Evolutionary conservation across 2,797 vertebrate species (phyloP).

Genomic region (Lepilemur septentrionalis): DNA sequence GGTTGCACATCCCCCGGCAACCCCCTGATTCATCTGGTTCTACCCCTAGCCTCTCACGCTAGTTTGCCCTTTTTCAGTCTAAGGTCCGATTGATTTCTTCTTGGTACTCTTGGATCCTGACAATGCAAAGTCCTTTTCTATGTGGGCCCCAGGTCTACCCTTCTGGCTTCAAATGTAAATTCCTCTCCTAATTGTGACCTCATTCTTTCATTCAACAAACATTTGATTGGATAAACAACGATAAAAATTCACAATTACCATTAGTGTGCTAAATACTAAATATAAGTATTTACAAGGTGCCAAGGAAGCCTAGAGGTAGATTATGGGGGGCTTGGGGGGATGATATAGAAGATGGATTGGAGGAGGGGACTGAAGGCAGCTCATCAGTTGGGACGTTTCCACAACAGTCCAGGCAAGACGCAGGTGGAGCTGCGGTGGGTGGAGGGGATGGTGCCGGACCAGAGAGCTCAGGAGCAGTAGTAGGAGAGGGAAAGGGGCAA

Average conservation of each 20-base stretch:
- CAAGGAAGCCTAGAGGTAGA: background rate
- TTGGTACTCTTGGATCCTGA: background rate
- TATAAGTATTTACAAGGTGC: background rate
- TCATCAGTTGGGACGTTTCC: background rate
- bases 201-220: background rate
- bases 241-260: background rate
- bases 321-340: background rate
- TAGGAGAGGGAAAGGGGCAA: background rate
- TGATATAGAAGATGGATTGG: background rate
- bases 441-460: background rate
- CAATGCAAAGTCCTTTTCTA: background rate
- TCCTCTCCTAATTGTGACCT: background rate
- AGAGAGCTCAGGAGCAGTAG: background rate
- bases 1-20: background rate
- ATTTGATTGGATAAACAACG: background rate
- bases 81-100: background rate
- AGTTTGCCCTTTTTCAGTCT: background rate
- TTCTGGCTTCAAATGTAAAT: background rate
- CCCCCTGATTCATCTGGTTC: background rate
- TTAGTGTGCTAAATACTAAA: background rate
- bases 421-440: rapidly evolving
- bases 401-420: background rate
- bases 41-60: background rate
- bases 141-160: background rate
- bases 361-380: background rate